phyloP scores from a whole-genome alignment of 2,888 invertebrate genomes.

The Cheilosia variabilis region DNA sequence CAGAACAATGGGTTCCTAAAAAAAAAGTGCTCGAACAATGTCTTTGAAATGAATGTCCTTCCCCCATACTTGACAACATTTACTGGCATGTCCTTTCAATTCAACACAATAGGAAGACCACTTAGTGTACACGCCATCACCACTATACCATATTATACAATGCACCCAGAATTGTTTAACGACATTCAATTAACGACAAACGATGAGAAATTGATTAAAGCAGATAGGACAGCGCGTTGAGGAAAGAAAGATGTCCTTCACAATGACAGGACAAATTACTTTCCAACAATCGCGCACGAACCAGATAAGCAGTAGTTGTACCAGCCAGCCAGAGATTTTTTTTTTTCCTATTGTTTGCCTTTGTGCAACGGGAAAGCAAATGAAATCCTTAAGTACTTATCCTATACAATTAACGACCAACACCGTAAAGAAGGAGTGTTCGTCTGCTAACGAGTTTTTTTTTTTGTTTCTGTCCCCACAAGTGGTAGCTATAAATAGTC shows the following conservation, averaged over 20 bases:
- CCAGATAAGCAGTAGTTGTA: slow-evolving; percentile 50
- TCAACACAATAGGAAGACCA: slow-evolving; percentile 55
- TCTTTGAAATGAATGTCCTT: background rate
- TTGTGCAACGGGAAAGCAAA: slow-evolving; percentile 62
- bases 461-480: slow-evolving; percentile 25
- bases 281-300: slow-evolving; percentile 67
- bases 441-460: slow-evolving; percentile 1
- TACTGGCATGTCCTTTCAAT: background rate
- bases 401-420: slow-evolving; percentile 70
- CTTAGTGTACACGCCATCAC: slow-evolving; percentile 60
- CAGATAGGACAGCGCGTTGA: slow-evolving; percentile 55
- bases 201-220: slow-evolving; percentile 74
- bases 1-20: background rate
- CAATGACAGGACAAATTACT: slow-evolving; percentile 75
- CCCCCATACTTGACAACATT: background rate
- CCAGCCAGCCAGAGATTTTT: slow-evolving; percentile 26
- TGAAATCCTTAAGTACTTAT: slow-evolving; percentile 71
- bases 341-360: slow-evolving; percentile 25
- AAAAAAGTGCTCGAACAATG: background rate
- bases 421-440: slow-evolving; percentile 13
- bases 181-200: slow-evolving; percentile 75
- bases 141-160: slow-evolving; percentile 4
- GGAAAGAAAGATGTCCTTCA: slow-evolving; percentile 55
- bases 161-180: slow-evolving; percentile 51
- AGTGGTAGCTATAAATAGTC: slow-evolving; percentile 51